These are phyloP conservation scores for Odontamblyopus lacepedii DNA, from an alignment of 2,797 vertebrate species.

Conservation along the genomic window DNA sequence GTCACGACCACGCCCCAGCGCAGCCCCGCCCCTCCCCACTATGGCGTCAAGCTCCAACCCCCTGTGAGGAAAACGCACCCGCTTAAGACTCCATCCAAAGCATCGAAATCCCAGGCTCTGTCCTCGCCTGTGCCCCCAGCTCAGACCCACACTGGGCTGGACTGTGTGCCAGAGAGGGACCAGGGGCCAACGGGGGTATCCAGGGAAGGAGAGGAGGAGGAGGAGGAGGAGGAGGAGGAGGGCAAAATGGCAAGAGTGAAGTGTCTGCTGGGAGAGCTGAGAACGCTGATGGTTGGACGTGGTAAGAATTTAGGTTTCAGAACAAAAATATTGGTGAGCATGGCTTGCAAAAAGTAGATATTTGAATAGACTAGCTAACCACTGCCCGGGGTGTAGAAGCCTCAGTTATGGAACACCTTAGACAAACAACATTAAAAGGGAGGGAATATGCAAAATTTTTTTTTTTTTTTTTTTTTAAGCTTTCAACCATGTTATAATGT, in stretches of 20 bases:
- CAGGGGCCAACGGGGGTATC: background rate
- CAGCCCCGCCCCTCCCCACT: conserved; percentile 27
- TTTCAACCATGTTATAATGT: no score
- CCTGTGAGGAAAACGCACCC: conserved; percentile 2
- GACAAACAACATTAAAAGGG: no score
- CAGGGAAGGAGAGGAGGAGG: conserved; percentile 22
- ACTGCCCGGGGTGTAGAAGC: no score
- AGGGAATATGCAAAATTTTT: no score
- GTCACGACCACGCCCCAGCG: conserved; percentile 16
- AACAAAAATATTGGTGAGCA: no score
- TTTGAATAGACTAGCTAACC: no score
- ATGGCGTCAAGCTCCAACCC: conserved; percentile 32
- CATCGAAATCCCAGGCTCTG: accelerated
- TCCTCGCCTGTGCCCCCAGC: background rate
- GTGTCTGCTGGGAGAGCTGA: conserved; percentile 84
- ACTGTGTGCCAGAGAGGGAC: conserved; percentile 67
- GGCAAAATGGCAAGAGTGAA: conserved; percentile 75
- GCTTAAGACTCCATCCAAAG: background rate
- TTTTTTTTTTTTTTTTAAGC: no score
- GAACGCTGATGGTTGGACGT: conserved; percentile 62
- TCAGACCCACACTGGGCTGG: background rate
- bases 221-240: conserved; percentile 43
- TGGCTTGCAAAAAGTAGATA: no score
- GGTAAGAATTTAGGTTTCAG: conserved; percentile 17
- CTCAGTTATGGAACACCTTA: no score